Percentiles rank a stretch among this genome's conserved stretches.
phyloP scores from a whole-genome alignment of 2,797 vertebrate species.

The Kryptopterus vitreolus region DNA sequence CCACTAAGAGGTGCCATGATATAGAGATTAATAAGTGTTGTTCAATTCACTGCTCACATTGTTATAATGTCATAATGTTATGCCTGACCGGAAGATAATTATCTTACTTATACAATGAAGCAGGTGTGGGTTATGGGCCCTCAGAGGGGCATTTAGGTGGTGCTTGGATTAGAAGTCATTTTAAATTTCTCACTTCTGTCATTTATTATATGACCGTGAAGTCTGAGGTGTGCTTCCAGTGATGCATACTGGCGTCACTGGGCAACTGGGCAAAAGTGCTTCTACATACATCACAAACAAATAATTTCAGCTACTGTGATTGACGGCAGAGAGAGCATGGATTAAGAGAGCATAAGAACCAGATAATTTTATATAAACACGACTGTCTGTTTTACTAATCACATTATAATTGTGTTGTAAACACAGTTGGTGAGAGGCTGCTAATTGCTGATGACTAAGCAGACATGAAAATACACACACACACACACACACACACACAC shows the following conservation, averaged over 20 bases:
- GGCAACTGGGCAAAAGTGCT: no score
- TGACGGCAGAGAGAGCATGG: neutral
- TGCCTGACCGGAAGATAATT: no score
- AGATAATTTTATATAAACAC: no score
- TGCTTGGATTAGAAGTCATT: neutral
- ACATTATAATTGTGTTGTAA: neutral
- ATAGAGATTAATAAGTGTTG: no score
- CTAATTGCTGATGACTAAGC: neutral
- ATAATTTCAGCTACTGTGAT: neutral
- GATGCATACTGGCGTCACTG: neutral
- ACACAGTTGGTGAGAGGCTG: neutral
- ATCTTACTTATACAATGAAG: no score
- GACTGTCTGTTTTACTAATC: neutral
- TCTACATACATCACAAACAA: neutral
- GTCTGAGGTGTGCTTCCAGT: neutral
- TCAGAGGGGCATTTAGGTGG: no score
- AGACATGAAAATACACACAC: neutral
- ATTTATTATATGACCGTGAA: neutral
- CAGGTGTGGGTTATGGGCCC: no score
- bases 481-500: neutral
- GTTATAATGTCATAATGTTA: no score
- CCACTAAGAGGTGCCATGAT: no score
- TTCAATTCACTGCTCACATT: no score
- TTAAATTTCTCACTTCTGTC: no score
- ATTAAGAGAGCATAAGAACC: no score